phyloP scores from a whole-genome alignment of 1,140 invertebrate genomes.

The Sarcophaga bullata region DNA sequence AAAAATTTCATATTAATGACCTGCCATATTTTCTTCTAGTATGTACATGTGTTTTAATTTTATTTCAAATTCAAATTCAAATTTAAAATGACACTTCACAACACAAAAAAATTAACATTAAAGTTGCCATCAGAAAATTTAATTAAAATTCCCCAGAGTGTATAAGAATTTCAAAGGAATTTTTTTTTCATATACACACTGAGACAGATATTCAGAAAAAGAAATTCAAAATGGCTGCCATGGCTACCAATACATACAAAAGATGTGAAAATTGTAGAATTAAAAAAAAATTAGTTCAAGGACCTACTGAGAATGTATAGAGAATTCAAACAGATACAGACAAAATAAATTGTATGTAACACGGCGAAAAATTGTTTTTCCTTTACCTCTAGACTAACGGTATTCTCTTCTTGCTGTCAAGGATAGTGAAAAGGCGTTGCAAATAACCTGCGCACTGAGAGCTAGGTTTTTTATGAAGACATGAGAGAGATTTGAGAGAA shows the following conservation, averaged over 20 bases:
- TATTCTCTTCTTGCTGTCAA: too few relatives aligned
- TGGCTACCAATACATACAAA: not conserved
- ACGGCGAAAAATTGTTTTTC: too few relatives aligned
- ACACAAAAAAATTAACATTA: not conserved
- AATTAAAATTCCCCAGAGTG: slow-evolving; percentile 19
- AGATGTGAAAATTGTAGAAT: too few relatives aligned
- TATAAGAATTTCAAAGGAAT: slow-evolving; percentile 17
- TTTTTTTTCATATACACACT: not conserved
- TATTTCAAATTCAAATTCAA: not conserved
- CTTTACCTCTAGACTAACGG: too few relatives aligned
- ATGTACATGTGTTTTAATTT: too few relatives aligned
- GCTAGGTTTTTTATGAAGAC: not conserved
- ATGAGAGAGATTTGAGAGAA: too few relatives aligned
- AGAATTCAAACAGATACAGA: not conserved
- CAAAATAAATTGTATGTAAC: not conserved
- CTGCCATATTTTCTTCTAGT: too few relatives aligned
- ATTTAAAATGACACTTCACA: not conserved
- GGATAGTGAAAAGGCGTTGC: not conserved
- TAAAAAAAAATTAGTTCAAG: not conserved
- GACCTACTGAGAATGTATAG: not conserved
- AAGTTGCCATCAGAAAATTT: not conserved
- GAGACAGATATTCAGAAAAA: not conserved
- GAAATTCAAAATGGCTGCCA: slow-evolving; percentile 32
- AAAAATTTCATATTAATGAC: not conserved
- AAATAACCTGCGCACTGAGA: not conserved